Evolutionary conservation across 1,140 invertebrate genomes (phyloP).

Genomic region (Sinonovacula constricta): DNA sequence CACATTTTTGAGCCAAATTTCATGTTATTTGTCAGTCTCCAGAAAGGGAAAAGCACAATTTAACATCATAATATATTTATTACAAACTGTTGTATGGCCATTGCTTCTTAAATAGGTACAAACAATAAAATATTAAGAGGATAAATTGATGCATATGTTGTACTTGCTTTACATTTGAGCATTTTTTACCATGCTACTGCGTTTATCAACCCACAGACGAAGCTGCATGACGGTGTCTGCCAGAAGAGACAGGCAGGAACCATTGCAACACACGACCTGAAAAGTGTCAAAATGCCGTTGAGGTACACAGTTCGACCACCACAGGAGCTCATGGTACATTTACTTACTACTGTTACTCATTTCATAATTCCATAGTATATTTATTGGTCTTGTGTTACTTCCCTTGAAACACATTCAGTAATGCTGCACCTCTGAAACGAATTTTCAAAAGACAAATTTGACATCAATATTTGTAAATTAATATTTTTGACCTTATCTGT

Average conservation of each 20-base stretch:
- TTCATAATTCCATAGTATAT: no score
- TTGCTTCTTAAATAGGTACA: slow-evolving; percentile 9
- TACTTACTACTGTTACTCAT: background rate
- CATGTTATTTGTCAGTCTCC: no score
- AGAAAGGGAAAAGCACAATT: no score
- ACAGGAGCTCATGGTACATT: slow-evolving; percentile 76
- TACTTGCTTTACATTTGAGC: slow-evolving; percentile 3
- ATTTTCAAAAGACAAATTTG: no score
- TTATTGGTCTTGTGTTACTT: no score
- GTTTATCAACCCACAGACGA: slow-evolving; percentile 81
- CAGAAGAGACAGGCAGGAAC: slow-evolving; percentile 88
- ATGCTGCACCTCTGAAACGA: no score
- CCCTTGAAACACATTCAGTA: no score
- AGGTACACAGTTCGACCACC: slow-evolving; percentile 84
- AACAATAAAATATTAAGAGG: slow-evolving; percentile 21
- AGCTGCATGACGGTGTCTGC: slow-evolving; percentile 88
- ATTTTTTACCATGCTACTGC: no score
- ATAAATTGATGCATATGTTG: background rate
- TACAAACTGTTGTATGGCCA: background rate
- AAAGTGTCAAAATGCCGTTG: slow-evolving; percentile 83
- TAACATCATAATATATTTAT: no score
- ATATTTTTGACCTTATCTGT: no score
- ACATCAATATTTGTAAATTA: no score
- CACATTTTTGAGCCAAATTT: no score
- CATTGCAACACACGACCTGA: slow-evolving; percentile 90